Percentiles rank a stretch among this genome's conserved stretches.
Conservation (phyloP, 2,888 invertebrate genomes). For the Slavum lentiscoides region DNA sequence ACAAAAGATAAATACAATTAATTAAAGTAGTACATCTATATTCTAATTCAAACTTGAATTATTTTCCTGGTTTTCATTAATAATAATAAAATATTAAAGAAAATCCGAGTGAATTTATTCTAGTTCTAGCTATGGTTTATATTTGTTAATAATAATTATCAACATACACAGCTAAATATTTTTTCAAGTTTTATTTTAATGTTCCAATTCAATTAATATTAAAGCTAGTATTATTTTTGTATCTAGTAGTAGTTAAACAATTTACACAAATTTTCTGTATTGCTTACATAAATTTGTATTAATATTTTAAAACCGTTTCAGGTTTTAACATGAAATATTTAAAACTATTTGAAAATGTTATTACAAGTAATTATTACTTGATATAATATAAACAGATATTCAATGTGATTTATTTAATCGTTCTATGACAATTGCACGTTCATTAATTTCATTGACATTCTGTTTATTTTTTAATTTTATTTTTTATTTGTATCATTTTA, state of each 20-base stretch:
- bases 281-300: constrained; percentile 4
- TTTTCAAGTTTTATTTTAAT: neutral
- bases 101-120: neutral
- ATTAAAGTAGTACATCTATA: neutral
- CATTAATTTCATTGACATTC: neutral
- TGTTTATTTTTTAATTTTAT: neutral
- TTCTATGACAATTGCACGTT: neutral
- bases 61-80: neutral
- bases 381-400: too few relatives aligned
- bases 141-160: neutral
- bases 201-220: neutral
- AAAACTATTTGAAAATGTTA: neutral
- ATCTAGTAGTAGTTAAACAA: neutral
- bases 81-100: neutral
- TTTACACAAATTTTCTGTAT: neutral
- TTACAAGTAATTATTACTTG: neutral
- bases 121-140: neutral
- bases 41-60: neutral
- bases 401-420: too few relatives aligned
- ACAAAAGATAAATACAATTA: neutral
- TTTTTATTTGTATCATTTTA: too few relatives aligned
- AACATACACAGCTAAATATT: neutral
- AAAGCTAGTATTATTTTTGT: neutral
- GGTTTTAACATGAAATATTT: neutral
- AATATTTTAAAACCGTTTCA: neutral